Evolutionary conservation across 2,113 vertebrate genomes (phyloP).

Genomic region (Tricholaema leucomelas): DNA sequence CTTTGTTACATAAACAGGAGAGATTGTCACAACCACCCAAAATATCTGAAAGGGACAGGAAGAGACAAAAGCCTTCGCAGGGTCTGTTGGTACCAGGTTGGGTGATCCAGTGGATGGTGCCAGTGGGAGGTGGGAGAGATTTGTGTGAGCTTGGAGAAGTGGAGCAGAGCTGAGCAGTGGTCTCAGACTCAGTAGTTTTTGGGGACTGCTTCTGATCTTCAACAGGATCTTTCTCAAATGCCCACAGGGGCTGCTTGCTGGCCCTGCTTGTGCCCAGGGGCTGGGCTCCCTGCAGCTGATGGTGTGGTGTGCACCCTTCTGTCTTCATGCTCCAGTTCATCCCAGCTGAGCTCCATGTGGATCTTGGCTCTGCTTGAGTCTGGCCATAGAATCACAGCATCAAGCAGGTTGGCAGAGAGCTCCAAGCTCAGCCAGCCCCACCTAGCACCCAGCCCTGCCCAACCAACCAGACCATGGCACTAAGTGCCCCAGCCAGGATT

Average conservation of each 20-base stretch:
- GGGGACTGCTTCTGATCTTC: neutral
- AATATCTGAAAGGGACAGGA: conserved; percentile 57
- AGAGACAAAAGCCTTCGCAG: neutral
- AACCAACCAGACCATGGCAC: no score
- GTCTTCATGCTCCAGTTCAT: neutral
- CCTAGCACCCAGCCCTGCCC: no score
- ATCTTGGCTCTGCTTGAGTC: neutral
- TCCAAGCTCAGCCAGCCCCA: no score
- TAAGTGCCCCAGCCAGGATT: no score
- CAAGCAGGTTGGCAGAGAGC: no score
- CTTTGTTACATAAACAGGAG: conserved; percentile 73
- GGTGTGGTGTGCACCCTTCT: rapidly evolving
- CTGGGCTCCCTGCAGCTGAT: neutral
- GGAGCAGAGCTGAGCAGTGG: neutral
- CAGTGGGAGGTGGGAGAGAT: neutral
- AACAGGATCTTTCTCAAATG: neutral
- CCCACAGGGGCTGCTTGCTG: neutral
- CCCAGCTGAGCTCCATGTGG: neutral
- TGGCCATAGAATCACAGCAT: neutral
- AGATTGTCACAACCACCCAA: conserved; percentile 60
- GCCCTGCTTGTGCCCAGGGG: neutral
- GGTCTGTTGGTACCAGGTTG: neutral
- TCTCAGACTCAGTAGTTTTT: rapidly evolving
- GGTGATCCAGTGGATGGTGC: neutral
- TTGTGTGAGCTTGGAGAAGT: neutral